These are phyloP conservation scores for Noctuana brunneofusca DNA, from an alignment of 2,888 invertebrate genomes.

Conservation along the genomic window DNA sequence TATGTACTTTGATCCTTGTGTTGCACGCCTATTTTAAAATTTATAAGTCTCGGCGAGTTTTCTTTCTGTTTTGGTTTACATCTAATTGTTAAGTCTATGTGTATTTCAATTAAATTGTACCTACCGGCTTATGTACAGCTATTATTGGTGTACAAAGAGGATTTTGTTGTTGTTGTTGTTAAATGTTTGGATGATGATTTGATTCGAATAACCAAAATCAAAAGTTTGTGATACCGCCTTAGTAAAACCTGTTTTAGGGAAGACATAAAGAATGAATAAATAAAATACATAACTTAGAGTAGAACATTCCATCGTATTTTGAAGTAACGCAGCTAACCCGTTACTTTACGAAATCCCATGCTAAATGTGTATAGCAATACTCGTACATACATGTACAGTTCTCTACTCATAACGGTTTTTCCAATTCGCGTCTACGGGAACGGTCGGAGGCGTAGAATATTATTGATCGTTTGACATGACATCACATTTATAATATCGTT, in stretches of 20 bases:
- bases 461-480: constrained; percentile 33
- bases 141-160: no score
- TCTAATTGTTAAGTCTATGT: not conserved
- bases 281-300: not conserved
- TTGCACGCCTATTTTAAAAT: not conserved
- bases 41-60: not conserved
- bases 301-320: not conserved
- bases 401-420: constrained; percentile 15
- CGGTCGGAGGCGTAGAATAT: constrained; percentile 13
- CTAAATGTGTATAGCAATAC: not conserved
- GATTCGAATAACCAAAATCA: not conserved
- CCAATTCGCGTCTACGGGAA: constrained; percentile 14
- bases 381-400: not conserved
- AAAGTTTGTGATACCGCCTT: no score
- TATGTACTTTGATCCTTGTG: not conserved
- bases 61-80: not conserved
- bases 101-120: no score
- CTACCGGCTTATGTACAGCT: no score
- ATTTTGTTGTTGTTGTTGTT: no score
- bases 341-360: constrained; percentile 2
- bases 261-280: no score
- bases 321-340: not conserved
- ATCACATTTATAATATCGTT: constrained; percentile 27
- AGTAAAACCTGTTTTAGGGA: no score
- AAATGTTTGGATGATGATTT: no score